A percentile compares a stretch with the other conserved stretches of the same genome.
phyloP scores from a whole-genome alignment of 2,797 vertebrate genomes.

The Pygocentrus nattereri region DNA sequence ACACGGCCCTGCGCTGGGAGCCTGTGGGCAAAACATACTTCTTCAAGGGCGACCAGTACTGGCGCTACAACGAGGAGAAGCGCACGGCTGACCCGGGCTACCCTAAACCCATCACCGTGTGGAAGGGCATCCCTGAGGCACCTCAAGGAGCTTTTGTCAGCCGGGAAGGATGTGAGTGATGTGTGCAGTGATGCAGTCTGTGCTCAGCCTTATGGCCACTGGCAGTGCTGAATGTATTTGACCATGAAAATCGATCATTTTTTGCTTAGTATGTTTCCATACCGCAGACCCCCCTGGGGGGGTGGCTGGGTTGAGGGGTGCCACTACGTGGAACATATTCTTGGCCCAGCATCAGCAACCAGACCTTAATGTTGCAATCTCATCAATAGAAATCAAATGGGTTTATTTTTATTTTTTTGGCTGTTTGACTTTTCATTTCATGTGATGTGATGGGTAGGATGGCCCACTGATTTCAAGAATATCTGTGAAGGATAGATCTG shows the following conservation, averaged over 20 bases:
- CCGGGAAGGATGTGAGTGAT: slow-evolving; percentile 96
- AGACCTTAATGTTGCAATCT: too few species aligned
- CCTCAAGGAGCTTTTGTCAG: slow-evolving; percentile 97
- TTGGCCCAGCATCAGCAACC: too few species aligned
- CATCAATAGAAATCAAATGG: too few species aligned
- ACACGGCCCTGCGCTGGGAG: slow-evolving; percentile 95
- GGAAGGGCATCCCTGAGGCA: slow-evolving; percentile 93
- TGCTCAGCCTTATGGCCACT: neutral
- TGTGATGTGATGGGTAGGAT: too few species aligned
- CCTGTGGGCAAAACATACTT: slow-evolving; percentile 96
- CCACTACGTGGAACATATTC: too few species aligned
- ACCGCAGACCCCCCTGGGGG: too few species aligned
- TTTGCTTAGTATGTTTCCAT: neutral
- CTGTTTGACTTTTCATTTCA: too few species aligned
- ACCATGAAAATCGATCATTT: neutral
- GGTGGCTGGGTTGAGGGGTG: too few species aligned
- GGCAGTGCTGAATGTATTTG: neutral
- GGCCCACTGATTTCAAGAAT: too few species aligned
- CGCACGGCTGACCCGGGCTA: slow-evolving; percentile 90
- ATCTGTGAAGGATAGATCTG: too few species aligned
- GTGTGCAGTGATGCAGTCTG: neutral
- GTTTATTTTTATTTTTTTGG: too few species aligned
- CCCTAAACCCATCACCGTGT: slow-evolving; percentile 94
- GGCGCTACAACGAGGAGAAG: slow-evolving; percentile 97
- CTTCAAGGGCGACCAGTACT: slow-evolving; percentile 97